These are phyloP conservation scores for Synanthedon andrenaeformis DNA, from an alignment of 2,888 invertebrate species.

Conservation along the genomic window DNA sequence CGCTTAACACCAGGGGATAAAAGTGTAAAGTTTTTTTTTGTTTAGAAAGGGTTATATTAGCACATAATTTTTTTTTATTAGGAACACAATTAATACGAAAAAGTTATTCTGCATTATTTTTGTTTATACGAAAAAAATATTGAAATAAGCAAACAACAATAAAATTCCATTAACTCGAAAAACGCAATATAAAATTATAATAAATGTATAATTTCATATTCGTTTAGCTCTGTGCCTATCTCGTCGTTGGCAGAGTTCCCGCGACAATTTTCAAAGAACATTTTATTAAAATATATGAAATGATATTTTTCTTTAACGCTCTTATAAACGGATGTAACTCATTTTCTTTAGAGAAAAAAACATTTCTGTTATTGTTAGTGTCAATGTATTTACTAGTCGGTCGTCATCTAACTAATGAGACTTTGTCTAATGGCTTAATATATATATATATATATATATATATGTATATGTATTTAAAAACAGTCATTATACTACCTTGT, in stretches of 20 bases:
- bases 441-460: too few species aligned
- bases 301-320: slow-evolving; percentile 26
- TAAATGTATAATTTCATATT: not conserved
- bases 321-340: slow-evolving; percentile 29
- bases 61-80: too few species aligned
- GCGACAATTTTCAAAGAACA: slow-evolving; percentile 14
- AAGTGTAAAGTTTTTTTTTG: too few species aligned
- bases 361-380: slow-evolving; percentile 11
- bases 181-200: not conserved
- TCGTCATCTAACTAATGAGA: not conserved
- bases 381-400: not conserved
- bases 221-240: slow-evolving; percentile 5
- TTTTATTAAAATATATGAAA: slow-evolving; percentile 13
- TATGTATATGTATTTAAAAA: too few species aligned
- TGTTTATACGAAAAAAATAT: too few species aligned
- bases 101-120: too few species aligned
- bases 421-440: too few species aligned
- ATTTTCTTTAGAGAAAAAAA: slow-evolving; percentile 18
- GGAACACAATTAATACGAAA: too few species aligned
- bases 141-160: too few species aligned
- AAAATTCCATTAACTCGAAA: not conserved
- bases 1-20: too few species aligned
- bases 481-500: too few species aligned
- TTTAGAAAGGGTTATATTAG: too few species aligned
- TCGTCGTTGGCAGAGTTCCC: slow-evolving; percentile 25